These are phyloP conservation scores for Chlorodrepanis virens DNA, from an alignment of 2,113 vertebrate species.

Conservation along the genomic window DNA sequence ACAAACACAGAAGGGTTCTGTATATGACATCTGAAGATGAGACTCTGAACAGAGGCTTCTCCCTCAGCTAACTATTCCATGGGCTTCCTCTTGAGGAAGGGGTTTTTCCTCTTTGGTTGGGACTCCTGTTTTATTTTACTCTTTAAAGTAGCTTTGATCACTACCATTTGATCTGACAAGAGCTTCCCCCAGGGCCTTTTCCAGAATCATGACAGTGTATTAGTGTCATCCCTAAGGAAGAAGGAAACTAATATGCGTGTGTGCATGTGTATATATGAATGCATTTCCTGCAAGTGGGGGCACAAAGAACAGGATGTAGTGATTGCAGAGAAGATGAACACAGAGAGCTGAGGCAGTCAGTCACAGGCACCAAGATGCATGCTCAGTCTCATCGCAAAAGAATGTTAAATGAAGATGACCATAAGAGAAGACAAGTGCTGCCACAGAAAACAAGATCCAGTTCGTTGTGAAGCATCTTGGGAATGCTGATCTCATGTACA, in stretches of 20 bases:
- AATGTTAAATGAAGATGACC: not conserved
- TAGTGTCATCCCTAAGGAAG: not conserved
- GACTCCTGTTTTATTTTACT: not conserved
- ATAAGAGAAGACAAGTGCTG: not conserved
- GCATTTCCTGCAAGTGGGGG: not conserved
- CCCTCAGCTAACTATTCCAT: not conserved
- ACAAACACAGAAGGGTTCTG: not conserved
- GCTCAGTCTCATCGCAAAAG: not conserved
- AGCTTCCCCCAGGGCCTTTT: not conserved
- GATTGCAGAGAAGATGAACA: not conserved
- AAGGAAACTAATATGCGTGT: not conserved
- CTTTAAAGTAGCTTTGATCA: not conserved
- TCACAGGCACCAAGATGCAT: not conserved
- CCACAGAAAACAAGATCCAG: not conserved
- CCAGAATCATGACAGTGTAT: not conserved
- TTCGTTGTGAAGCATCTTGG: not conserved
- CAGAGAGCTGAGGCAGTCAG: not conserved
- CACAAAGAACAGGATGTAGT: not conserved
- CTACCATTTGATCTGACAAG: not conserved
- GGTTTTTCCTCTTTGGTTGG: not conserved
- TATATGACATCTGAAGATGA: not conserved
- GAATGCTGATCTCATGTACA: not conserved
- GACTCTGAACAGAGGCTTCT: not conserved
- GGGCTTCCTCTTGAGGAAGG: not conserved
- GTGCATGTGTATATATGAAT: not conserved